These are phyloP conservation scores for Pseudanteris insignis DNA, from an alignment of 2,888 invertebrate species.

Conservation along the genomic window DNA sequence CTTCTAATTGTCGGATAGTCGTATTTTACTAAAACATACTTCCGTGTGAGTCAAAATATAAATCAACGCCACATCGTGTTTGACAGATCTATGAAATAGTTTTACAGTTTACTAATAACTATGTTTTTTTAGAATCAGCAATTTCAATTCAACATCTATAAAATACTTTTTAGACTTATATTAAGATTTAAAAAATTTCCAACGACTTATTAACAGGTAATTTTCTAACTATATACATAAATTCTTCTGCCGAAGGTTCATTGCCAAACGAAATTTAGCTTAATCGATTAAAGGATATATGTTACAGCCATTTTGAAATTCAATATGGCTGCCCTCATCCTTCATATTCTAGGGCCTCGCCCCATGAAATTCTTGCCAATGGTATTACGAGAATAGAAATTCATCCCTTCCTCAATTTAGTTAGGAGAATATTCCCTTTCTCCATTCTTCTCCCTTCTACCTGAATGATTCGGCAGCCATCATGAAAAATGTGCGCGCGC, in stretches of 20 bases:
- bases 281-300: constrained; percentile 40
- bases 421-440: constrained; percentile 43
- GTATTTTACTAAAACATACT: too few relatives aligned
- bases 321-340: constrained; percentile 63
- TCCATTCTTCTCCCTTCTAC: constrained; percentile 38
- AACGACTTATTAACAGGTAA: too few relatives aligned
- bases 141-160: too few relatives aligned
- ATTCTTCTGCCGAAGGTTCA: constrained; percentile 39
- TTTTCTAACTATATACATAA: constrained; percentile 22
- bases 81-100: too few relatives aligned
- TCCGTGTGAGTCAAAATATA: too few relatives aligned
- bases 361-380: constrained; percentile 58
- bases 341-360: constrained; percentile 53
- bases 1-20: too few relatives aligned
- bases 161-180: too few relatives aligned
- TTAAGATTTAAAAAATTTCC: too few relatives aligned
- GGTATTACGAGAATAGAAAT: constrained; percentile 51
- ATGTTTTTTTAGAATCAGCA: too few relatives aligned
- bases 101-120: too few relatives aligned
- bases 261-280: constrained; percentile 43
- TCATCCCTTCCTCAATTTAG: constrained; percentile 56
- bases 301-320: constrained; percentile 59
- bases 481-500: constrained; percentile 59
- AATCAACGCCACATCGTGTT: too few relatives aligned
- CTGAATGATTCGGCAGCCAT: constrained; percentile 55